phyloP scores from a whole-genome alignment of 2,797 vertebrate species.

The Micromesistius poutassou region DNA sequence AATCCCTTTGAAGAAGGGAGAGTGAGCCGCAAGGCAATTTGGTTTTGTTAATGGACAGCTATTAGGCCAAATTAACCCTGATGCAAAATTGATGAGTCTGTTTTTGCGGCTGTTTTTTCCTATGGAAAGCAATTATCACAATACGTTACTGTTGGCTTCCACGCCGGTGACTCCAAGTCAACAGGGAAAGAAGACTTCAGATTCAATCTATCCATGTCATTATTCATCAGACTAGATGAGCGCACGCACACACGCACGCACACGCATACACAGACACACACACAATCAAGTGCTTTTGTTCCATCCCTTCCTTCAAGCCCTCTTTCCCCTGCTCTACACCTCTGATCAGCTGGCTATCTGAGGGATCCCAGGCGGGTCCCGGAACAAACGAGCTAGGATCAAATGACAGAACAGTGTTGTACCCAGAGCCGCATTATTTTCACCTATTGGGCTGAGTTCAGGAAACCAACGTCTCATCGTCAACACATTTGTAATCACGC shows the following conservation, averaged over 20 bases:
- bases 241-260: background rate
- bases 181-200: conserved; percentile 58
- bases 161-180: conserved; percentile 46
- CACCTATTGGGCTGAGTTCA: background rate
- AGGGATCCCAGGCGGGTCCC: conserved; percentile 12
- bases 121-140: conserved; percentile 49
- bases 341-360: conserved; percentile 19
- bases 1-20: conserved; percentile 21
- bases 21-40: conserved; percentile 38
- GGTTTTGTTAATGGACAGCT: conserved; percentile 58
- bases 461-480: background rate
- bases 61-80: conserved; percentile 66
- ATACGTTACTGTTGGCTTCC: conserved; percentile 15
- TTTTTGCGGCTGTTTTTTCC: conserved; percentile 55
- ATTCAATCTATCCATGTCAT: conserved; percentile 53
- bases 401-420: background rate
- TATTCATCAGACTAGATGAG: conserved; percentile 50
- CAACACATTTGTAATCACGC: background rate
- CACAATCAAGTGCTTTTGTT: too few relatives aligned
- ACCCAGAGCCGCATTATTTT: conserved; percentile 15
- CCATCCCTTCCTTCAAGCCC: too few relatives aligned
- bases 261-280: too few relatives aligned
- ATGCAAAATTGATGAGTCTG: conserved; percentile 68
- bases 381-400: conserved; percentile 7
- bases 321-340: background rate